A percentile compares a stretch with the other conserved stretches of the same genome.
Evolutionary conservation across 2,113 vertebrate species (phyloP).

Genomic region (Hirundichthys speculiger): DNA sequence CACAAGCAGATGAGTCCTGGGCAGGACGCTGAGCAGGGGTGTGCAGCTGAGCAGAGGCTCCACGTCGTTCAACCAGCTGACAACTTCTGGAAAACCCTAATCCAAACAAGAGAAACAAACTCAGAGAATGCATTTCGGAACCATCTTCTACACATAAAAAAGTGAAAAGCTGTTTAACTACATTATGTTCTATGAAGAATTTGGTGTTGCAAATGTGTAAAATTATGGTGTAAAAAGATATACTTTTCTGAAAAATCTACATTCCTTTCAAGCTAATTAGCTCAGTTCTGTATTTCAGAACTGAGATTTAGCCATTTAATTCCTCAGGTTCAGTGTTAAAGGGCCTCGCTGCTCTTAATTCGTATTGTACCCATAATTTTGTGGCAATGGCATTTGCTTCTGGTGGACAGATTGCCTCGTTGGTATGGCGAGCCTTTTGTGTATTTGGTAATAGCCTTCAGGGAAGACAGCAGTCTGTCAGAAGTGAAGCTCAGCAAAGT

Average conservation of each 20-base stretch:
- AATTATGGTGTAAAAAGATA: no score
- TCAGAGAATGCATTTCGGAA: not conserved
- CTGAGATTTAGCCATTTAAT: not conserved
- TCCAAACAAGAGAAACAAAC: slow-evolving; percentile 2
- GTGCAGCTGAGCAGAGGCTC: slow-evolving; percentile 73
- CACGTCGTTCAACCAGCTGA: slow-evolving; percentile 69
- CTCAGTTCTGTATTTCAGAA: no score
- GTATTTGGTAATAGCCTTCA: slow-evolving; percentile 68
- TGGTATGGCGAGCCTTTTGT: slow-evolving; percentile 40
- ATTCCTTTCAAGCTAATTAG: no score
- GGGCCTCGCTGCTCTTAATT: not conserved
- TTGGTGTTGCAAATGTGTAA: no score
- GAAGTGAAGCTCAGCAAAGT: slow-evolving; percentile 66
- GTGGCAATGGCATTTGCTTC: slow-evolving; percentile 74
- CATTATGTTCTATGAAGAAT: no score
- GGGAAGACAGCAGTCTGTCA: slow-evolving; percentile 64
- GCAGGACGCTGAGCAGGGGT: slow-evolving; percentile 74
- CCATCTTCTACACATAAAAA: no score
- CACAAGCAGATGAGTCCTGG: slow-evolving; percentile 56
- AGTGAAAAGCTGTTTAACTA: no score
- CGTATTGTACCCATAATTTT: slow-evolving; percentile 80
- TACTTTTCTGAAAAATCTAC: no score
- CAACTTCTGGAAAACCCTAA: slow-evolving; percentile 71
- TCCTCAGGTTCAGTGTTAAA: not conserved
- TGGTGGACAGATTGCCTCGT: slow-evolving; percentile 57